Evolutionary conservation across 1,140 invertebrate species (phyloP).

Genomic region (Cotesia glomerata): DNA sequence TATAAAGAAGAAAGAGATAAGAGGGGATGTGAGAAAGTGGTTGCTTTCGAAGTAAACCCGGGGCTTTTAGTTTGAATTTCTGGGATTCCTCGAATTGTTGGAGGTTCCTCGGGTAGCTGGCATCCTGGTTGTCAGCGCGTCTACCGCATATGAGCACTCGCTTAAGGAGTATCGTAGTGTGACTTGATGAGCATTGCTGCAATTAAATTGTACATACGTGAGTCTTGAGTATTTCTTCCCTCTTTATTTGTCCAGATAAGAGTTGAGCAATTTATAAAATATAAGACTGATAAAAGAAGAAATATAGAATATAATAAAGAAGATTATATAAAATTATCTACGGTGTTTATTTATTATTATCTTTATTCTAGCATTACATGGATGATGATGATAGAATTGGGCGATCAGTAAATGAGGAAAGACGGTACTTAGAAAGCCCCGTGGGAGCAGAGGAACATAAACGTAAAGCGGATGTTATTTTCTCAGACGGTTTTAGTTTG

Average conservation of each 20-base stretch:
- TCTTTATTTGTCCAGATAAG: background rate
- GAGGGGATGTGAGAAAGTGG: background rate
- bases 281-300: too few species aligned
- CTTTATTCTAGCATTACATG: too few species aligned
- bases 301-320: too few species aligned
- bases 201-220: background rate
- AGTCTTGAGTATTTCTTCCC: constrained; percentile 2
- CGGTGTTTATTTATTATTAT: too few species aligned
- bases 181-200: background rate
- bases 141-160: constrained; percentile 57
- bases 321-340: too few species aligned
- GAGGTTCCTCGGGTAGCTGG: constrained; percentile 35
- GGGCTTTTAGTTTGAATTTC: background rate
- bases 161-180: constrained; percentile 7
- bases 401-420: constrained; percentile 39
- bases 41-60: constrained; percentile 25
- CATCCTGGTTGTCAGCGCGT: constrained; percentile 51
- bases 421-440: constrained; percentile 48
- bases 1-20: constrained; percentile 30
- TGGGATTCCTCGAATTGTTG: background rate
- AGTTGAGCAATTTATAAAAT: too few species aligned
- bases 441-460: constrained; percentile 44
- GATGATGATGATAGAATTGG: constrained; percentile 18
- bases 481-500: background rate
- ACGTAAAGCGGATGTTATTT: background rate